Conservation (phyloP, 2,888 invertebrate genomes). For the Cheilosia pagana region DNA sequence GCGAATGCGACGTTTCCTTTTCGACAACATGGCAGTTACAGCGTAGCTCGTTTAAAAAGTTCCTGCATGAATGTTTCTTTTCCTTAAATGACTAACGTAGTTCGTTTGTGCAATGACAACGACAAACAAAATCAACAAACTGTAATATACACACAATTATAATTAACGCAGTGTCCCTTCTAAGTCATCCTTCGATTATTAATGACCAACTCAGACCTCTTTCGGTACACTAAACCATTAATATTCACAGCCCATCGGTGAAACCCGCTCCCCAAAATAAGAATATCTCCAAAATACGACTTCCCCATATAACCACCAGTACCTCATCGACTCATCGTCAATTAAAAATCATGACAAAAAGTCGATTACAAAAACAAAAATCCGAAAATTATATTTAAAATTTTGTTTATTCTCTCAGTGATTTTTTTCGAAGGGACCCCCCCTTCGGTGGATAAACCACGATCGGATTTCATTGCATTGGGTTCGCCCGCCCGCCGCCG, state of each 20-base stretch:
- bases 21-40: not conserved
- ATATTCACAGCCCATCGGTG: conserved; percentile 55
- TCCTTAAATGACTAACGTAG: not conserved
- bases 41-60: not conserved
- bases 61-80: too few species aligned
- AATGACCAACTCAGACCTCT: conserved; percentile 32
- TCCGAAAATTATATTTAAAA: conserved; percentile 39
- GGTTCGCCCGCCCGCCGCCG: conserved; percentile 60
- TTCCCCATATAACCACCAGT: conserved; percentile 55
- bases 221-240: conserved; percentile 37
- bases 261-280: conserved; percentile 41
- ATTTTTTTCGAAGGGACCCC: conserved; percentile 4
- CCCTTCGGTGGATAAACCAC: conserved; percentile 22
- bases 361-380: conserved; percentile 47
- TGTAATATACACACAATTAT: conserved; percentile 6
- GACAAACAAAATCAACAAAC: not conserved
- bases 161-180: conserved; percentile 19
- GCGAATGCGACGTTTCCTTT: not conserved
- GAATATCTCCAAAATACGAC: conserved; percentile 62
- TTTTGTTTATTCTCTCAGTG: conserved; percentile 68
- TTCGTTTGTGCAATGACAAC: not conserved
- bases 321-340: conserved; percentile 41
- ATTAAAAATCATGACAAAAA: conserved; percentile 74
- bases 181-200: conserved; percentile 60
- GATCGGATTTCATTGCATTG: conserved; percentile 62